Evolutionary conservation across 1,140 invertebrate species (phyloP), one percentile per base, ranked within the genome.

Genomic region (Drosophila bifasciata): DNA sequence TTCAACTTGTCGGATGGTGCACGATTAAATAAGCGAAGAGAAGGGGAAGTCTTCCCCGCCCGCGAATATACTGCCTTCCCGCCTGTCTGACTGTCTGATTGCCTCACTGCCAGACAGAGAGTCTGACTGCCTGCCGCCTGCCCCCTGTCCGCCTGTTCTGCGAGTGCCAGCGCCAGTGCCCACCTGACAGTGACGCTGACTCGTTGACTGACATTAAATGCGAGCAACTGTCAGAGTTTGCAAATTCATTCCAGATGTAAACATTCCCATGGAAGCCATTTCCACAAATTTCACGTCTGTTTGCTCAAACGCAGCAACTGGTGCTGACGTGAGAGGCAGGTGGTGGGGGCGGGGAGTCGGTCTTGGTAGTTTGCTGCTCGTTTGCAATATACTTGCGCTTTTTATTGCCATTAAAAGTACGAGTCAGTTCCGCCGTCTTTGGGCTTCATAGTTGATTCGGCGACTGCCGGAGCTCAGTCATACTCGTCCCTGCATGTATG

Each of bases 181-280:
- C 40, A 32, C 41, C 48, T 80, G 77, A 75, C 75, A 79, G 61
- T 79, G 78, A 79, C 78, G 72, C 59, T 75, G 76, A 74, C 70
- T 79, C 63, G 70, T 52, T 80, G 78, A 81, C 77, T 81, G 78
- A 81, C 78, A 71, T 60, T 76, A 61, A 80, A 76, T 69, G 78
- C 78, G 74, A 76, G 73, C 77, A 81, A 76, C 77, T 81, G 79
- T 76, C 78, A 80, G 67, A 76, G 61, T 73, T 81, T 80, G 72
- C 73, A 81, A 80, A 81, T 81, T 80, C 79, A 81, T 77, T 83
- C 69, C 79, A 83, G 79, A 81, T 83, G 79, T 80, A 76, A 80
- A 81, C 69, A 77, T 81, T 83, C 79, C 61, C 79, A 81, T 73
- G 79, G 73, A 81, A 81, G 60, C 68, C 68, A 77, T 81, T 83